A percentile compares a stretch with the other conserved stretches of the same genome.
These are phyloP conservation scores for Alviniconcha marisindica DNA, from an alignment of 1,140 invertebrate species.

Conservation along the genomic window DNA sequence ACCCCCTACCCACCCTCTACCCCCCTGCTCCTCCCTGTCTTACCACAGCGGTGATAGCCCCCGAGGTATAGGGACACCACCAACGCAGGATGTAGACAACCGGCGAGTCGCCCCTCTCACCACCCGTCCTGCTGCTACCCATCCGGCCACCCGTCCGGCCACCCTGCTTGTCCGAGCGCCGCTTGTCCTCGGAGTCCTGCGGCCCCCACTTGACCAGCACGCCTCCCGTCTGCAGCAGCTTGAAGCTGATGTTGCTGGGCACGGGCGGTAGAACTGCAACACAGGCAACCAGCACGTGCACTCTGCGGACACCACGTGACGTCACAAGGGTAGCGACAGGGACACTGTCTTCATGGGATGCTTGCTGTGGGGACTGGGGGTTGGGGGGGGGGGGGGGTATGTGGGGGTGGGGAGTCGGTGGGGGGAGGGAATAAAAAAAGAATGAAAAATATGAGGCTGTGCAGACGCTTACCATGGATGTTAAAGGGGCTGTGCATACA, in stretches of 20 bases:
- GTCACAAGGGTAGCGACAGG: not conserved
- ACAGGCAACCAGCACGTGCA: too few species aligned
- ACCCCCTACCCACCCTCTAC: too few species aligned
- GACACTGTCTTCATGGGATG: not conserved
- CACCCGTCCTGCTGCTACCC: not conserved
- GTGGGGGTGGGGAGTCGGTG: too few species aligned
- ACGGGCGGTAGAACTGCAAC: slow-evolving; percentile 24
- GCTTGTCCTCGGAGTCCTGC: not conserved
- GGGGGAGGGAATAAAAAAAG: too few species aligned
- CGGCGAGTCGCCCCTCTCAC: not conserved
- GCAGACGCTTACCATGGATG: too few species aligned
- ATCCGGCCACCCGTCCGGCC: not conserved
- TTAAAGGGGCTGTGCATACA: too few species aligned
- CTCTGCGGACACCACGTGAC: too few species aligned
- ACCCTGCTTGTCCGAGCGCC: too few species aligned
- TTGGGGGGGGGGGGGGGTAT: too few species aligned
- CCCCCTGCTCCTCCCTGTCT: not conserved
- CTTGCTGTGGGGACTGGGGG: not conserved
- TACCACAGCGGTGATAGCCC: slow-evolving; percentile 23
- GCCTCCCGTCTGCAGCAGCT: not conserved
- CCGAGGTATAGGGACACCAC: slow-evolving; percentile 43
- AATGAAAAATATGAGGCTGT: too few species aligned
- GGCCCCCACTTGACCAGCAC: slow-evolving; percentile 29
- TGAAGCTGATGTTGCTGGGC: slow-evolving; percentile 30
- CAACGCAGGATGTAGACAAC: slow-evolving; percentile 46